These are phyloP conservation scores for Apteryx mantelli DNA, from an alignment of 2,113 vertebrate species.

Conservation along the genomic window DNA sequence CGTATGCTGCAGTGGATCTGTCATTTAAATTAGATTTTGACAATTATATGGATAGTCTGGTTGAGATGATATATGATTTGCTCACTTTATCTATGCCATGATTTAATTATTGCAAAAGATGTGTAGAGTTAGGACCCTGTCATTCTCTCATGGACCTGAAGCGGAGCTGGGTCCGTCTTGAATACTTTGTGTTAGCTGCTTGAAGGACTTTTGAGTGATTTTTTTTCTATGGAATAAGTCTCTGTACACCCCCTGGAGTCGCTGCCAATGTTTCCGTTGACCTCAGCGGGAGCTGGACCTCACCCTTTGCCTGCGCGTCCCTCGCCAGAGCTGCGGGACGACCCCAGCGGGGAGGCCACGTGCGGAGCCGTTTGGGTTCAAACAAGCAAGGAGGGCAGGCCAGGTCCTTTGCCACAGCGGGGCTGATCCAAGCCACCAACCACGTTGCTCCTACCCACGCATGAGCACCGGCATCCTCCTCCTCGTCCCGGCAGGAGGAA, in stretches of 20 bases:
- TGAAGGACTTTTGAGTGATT: not conserved
- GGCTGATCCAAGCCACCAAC: not conserved
- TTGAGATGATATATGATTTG: slow-evolving; percentile 69
- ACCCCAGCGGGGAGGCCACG: rapidly evolving
- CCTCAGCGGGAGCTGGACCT: not conserved
- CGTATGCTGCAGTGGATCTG: slow-evolving; percentile 40
- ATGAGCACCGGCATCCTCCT: rapidly evolving
- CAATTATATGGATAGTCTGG: slow-evolving; percentile 74
- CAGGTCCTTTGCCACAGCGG: not conserved
- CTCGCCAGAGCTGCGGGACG: not conserved
- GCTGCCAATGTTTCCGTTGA: slow-evolving; percentile 22
- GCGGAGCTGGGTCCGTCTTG: not conserved
- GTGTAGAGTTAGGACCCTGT: not conserved
- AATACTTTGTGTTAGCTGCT: not conserved
- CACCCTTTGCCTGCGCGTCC: rapidly evolving
- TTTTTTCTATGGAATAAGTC: not conserved
- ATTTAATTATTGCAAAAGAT: slow-evolving; percentile 60
- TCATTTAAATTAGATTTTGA: slow-evolving; percentile 58
- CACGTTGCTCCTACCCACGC: not conserved
- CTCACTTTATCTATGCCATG: slow-evolving; percentile 31
- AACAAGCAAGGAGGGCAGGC: not conserved
- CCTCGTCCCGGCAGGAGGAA: not conserved
- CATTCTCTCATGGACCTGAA: not conserved
- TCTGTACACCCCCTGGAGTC: not conserved
- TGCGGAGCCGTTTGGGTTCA: not conserved